phyloP scores from a whole-genome alignment of 2,797 vertebrate genomes.

The Poecilia velifera region DNA sequence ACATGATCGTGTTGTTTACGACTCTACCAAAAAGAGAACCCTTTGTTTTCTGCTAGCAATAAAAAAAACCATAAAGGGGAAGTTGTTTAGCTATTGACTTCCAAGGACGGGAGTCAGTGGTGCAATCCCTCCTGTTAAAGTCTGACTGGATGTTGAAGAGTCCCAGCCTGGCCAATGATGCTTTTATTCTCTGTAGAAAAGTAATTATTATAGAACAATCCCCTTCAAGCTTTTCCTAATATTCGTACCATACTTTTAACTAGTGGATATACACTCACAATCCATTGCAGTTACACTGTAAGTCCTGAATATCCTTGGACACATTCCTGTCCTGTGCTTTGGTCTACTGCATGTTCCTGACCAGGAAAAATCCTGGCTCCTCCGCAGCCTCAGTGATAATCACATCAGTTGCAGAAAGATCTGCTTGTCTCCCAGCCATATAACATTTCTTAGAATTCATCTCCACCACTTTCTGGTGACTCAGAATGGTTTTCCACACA shows the following conservation, averaged over 20 bases:
- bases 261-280: not conserved
- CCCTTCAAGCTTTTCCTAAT: not conserved
- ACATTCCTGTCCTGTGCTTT: not conserved
- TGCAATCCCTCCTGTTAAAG: not conserved
- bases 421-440: conserved; percentile 1
- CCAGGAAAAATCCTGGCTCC: not conserved
- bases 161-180: not conserved
- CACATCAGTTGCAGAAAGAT: not conserved
- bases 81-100: not conserved
- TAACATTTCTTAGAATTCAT: not conserved
- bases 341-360: not conserved
- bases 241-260: not conserved
- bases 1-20: not conserved
- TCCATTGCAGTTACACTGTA: not conserved
- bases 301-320: not conserved
- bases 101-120: not conserved
- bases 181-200: not conserved
- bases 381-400: not conserved
- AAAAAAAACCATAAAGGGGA: not conserved
- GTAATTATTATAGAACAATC: not conserved
- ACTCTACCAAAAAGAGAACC: conserved; percentile 20
- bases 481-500: not conserved
- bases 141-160: not conserved
- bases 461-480: not conserved
- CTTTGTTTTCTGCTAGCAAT: conserved; percentile 27